phyloP scores from a whole-genome alignment of 2,797 vertebrate species.

The Microctenopoma steveboyesi region DNA sequence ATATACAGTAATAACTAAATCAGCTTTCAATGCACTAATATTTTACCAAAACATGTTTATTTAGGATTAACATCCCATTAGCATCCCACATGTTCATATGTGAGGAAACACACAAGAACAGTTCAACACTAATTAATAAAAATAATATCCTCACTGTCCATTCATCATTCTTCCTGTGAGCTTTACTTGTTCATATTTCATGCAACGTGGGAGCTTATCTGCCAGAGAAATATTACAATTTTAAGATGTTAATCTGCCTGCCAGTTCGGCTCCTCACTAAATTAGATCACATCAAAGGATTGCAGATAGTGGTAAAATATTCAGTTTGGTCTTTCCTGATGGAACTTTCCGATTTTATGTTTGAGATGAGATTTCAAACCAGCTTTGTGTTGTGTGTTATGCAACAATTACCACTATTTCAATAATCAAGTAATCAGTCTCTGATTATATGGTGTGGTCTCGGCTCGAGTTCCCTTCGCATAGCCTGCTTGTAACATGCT shows the following conservation, averaged over 20 bases:
- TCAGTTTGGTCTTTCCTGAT: slow-evolving; percentile 45
- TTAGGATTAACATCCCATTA: neutral
- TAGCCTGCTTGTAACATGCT: neutral
- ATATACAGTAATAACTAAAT: too few species aligned
- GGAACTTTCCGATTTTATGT: slow-evolving; percentile 45
- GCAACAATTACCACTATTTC: slow-evolving; percentile 29
- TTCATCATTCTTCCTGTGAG: slow-evolving; percentile 31
- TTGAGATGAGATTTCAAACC: slow-evolving; percentile 50
- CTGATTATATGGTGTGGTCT: slow-evolving; percentile 25
- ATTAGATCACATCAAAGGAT: slow-evolving; percentile 59
- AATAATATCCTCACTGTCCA: slow-evolving; percentile 14
- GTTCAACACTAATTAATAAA: slow-evolving; percentile 39
- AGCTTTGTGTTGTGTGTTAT: slow-evolving; percentile 21
- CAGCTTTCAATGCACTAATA: too few species aligned
- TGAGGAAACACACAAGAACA: slow-evolving; percentile 11
- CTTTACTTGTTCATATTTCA: slow-evolving; percentile 48
- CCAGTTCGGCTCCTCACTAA: slow-evolving; percentile 41
- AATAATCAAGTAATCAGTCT: slow-evolving; percentile 32
- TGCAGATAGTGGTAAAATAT: slow-evolving; percentile 46
- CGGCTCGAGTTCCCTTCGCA: neutral
- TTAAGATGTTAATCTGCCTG: slow-evolving; percentile 55
- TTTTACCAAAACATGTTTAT: too few species aligned
- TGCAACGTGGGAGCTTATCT: slow-evolving; percentile 44
- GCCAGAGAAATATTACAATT: slow-evolving; percentile 44
- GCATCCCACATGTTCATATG: slow-evolving; percentile 1